Evolutionary conservation across 2,888 invertebrate genomes (phyloP), one percentile per base, ranked within the genome.

Genomic region (Conops quadrifasciatus): DNA sequence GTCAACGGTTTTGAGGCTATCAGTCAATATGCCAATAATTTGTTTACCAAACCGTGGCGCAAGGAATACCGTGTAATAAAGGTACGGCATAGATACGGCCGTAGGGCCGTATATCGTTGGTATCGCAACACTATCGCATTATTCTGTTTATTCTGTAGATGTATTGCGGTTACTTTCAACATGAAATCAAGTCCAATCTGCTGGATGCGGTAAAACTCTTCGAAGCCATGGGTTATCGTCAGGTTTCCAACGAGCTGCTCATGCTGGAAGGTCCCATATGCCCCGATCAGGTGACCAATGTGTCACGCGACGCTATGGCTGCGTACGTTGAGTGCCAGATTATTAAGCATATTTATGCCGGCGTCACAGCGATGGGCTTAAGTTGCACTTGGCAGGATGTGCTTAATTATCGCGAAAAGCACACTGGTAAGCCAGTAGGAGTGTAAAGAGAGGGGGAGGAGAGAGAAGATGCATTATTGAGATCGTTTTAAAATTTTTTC

Each of bases 301-400:
- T 95, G 2, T 94, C 94, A 0, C 88, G 93, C 68, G 95, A 96
- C 84, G 94, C 94, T 19, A 89, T 95, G 78, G 91, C 94, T 36
- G 96, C 95, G 24, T 92, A 92, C 84, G 93, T 94, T 59, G 96
- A 96, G 87, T 95, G 95, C 81, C 92, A 94, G 89, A 92, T 94
- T 80, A 89, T 94, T 87, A 91, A 91, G 72, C 79, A 83, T 72
- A 89, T 91, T 73, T 91, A 94, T 77, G 92, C 92, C 89, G 93
- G 93, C 80, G 88, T 90, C 51, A 88, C 91, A 24, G 89, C 91
- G 67, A 85, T 88, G 70, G 83, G 85, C 24, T 87, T 89, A 7
- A 82, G 84, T 51, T 87, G 87, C 76, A 86, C 88, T 67, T 94
- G 93, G 93, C 84, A 89, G 51, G 92, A 92, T 74, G 89, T 94